A percentile compares a stretch with the other conserved stretches of the same genome.
phyloP scores from a whole-genome alignment of 2,888 invertebrate species.

The Myopa tessellatipennis region DNA sequence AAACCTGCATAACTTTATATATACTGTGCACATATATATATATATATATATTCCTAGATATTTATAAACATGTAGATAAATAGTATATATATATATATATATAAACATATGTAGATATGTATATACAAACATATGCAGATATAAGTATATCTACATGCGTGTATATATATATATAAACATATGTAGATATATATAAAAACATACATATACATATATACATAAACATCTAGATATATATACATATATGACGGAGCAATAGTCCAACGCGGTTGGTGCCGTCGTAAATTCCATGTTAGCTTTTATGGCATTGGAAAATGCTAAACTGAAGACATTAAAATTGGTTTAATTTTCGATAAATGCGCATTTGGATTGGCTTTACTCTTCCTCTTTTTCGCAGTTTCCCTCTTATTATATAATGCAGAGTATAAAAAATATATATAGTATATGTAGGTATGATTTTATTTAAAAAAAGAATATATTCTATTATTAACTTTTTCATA shows the following conservation, averaged over 20 bases:
- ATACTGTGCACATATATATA: not conserved
- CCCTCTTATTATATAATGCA: slow-evolving; percentile 53
- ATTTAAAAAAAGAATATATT: slow-evolving; percentile 34
- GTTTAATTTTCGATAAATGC: slow-evolving; percentile 4
- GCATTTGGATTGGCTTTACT: slow-evolving; percentile 52
- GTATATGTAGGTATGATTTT: slow-evolving; percentile 37
- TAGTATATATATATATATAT: not conserved
- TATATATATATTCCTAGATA: not conserved
- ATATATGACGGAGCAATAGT: not conserved
- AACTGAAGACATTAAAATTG: slow-evolving; percentile 1
- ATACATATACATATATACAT: not conserved
- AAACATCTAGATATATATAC: not conserved
- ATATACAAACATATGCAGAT: not conserved
- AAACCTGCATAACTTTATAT: not conserved
- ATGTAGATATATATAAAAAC: not conserved
- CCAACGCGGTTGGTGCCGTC: not conserved
- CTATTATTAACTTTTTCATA: slow-evolving; percentile 49
- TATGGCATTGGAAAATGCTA: slow-evolving; percentile 12
- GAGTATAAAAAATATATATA: slow-evolving; percentile 56
- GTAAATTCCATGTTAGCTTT: slow-evolving; percentile 8
- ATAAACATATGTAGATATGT: not conserved
- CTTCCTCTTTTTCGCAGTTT: slow-evolving; percentile 49
- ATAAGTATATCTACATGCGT: not conserved
- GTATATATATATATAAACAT: not conserved
- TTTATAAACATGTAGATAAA: not conserved